Evolutionary conservation across 2,888 invertebrate genomes (phyloP).

Genomic region (Rhingia rostrata): DNA sequence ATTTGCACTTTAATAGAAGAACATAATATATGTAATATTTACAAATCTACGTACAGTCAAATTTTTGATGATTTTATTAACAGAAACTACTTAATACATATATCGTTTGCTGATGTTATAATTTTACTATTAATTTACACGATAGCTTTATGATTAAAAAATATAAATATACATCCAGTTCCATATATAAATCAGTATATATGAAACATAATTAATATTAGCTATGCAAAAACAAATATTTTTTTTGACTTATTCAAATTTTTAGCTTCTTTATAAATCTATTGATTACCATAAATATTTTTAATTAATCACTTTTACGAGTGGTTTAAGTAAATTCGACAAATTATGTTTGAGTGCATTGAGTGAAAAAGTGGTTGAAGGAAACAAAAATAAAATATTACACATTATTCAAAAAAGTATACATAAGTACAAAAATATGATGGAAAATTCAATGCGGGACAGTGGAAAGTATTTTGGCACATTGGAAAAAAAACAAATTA

Average conservation of each 20-base stretch:
- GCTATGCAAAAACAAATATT: neutral
- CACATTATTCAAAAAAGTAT: constrained; percentile 2
- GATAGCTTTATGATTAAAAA: constrained; percentile 15
- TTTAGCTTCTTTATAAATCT: constrained; percentile 4
- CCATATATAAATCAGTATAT: constrained; percentile 3
- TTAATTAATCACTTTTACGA: constrained; percentile 23
- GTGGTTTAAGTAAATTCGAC: constrained; percentile 50
- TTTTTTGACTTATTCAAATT: constrained; percentile 17
- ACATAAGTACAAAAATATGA: constrained; percentile 31
- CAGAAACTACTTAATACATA: constrained; percentile 13
- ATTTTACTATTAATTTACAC: constrained; percentile 18
- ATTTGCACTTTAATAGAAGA: constrained; percentile 48
- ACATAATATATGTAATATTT: constrained; percentile 17
- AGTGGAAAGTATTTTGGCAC: constrained; percentile 47
- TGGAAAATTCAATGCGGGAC: constrained; percentile 28
- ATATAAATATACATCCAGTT: constrained; percentile 27
- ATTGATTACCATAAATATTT: constrained; percentile 19
- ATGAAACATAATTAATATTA: constrained; percentile 10
- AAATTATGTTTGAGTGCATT: constrained; percentile 38
- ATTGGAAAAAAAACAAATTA: constrained; percentile 10
- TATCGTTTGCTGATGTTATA: constrained; percentile 18
- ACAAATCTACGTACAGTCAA: constrained; percentile 24
- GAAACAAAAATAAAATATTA: constrained; percentile 6
- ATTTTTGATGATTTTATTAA: constrained; percentile 29
- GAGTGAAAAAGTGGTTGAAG: constrained; percentile 25